Conservation (phyloP, 2,797 vertebrate genomes). For the Valencia hispanica region DNA sequence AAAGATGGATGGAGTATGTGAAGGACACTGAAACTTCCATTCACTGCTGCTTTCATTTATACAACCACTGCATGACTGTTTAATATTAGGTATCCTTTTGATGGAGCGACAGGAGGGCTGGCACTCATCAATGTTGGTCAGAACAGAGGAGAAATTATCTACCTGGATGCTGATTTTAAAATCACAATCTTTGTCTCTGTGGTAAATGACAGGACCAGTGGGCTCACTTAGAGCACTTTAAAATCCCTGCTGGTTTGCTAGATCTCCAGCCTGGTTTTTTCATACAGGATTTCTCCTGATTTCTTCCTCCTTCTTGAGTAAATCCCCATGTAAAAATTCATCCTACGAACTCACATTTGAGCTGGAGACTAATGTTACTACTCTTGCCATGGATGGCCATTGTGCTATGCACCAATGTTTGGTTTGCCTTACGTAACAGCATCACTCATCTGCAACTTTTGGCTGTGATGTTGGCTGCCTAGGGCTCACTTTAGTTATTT, state of each 20-base stretch:
- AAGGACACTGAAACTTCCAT: no score
- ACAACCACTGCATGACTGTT: no score
- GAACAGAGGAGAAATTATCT: background rate
- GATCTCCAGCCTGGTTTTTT: background rate
- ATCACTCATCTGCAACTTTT: background rate
- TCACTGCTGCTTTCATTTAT: no score
- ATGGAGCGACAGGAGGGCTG: background rate
- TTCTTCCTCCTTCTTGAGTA: background rate
- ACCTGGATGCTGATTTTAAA: background rate
- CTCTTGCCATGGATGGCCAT: background rate
- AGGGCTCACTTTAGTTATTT: background rate
- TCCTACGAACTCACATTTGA: background rate
- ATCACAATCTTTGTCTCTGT: background rate
- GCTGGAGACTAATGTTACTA: background rate
- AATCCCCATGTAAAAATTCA: background rate
- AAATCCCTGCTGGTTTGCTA: background rate
- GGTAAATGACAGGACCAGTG: background rate
- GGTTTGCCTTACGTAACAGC: background rate
- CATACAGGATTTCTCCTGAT: background rate
- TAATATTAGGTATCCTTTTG: background rate
- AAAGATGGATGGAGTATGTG: no score
- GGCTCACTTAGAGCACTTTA: background rate
- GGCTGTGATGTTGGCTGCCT: background rate
- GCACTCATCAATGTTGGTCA: background rate
- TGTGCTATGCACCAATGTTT: background rate